Evolutionary conservation across 1,140 invertebrate genomes (phyloP).

Genomic region (Atta colombica): DNA sequence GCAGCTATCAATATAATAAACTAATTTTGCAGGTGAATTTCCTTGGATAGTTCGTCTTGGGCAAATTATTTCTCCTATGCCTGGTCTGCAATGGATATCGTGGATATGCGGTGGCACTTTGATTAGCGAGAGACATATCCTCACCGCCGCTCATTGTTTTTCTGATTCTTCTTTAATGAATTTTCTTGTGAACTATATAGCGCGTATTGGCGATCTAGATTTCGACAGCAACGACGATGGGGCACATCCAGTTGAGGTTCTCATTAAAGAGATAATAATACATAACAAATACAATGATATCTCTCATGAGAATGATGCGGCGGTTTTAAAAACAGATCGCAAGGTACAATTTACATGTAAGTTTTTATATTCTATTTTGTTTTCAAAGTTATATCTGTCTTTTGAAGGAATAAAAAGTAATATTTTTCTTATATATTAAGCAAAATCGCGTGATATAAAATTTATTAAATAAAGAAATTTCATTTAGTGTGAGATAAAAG

Average conservation of each 20-base stretch:
- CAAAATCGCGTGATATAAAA: background rate
- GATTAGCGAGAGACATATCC: conserved; percentile 90
- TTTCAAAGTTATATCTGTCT: conserved; percentile 15
- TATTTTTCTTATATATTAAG: background rate
- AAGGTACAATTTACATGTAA: conserved; percentile 88
- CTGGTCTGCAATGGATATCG: too few species aligned
- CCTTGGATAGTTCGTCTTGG: conserved; percentile 81
- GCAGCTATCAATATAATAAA: too few species aligned
- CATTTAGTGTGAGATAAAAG: background rate
- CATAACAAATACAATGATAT: conserved; percentile 85
- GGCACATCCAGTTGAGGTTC: conserved; percentile 85
- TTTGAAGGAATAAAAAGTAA: background rate
- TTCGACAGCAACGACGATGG: conserved; percentile 88
- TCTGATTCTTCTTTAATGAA: conserved; percentile 74
- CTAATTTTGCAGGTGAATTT: too few species aligned
- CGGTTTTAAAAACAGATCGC: conserved; percentile 89
- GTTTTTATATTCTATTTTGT: conserved; percentile 58
- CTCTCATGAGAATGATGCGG: conserved; percentile 91
- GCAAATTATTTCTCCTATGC: too few species aligned
- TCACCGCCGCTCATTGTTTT: conserved; percentile 93
- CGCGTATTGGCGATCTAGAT: conserved; percentile 92
- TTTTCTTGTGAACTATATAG: conserved; percentile 87
- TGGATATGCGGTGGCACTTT: conserved; percentile 91
- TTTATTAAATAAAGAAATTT: background rate
- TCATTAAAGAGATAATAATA: too few species aligned